Conservation (phyloP, 2,888 invertebrate genomes). For the Girardia tigrina region DNA sequence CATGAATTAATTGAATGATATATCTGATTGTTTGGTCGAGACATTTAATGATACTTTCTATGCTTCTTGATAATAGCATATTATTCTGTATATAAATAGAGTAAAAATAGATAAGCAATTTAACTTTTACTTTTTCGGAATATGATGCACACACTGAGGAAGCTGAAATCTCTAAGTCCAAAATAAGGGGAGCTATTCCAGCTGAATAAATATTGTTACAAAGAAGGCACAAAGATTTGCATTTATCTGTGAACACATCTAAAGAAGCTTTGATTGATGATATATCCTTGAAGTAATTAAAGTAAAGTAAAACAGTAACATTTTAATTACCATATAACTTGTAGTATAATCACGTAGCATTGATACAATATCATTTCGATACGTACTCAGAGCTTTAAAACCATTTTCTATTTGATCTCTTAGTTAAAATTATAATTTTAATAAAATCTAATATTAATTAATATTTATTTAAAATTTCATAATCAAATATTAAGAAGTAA, state of each 20-base stretch:
- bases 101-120: neutral
- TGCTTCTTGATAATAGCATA: neutral
- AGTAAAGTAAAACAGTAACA: neutral
- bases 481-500: too few relatives aligned
- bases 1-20: neutral
- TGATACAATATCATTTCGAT: neutral
- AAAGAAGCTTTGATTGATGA: neutral
- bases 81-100: neutral
- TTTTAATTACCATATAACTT: neutral
- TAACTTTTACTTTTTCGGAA: neutral
- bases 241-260: neutral
- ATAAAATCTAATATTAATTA: neutral
- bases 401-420: neutral
- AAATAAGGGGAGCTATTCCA: neutral
- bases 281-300: neutral
- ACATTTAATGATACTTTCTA: neutral
- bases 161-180: neutral
- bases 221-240: neutral
- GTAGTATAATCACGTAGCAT: neutral
- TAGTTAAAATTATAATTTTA: neutral
- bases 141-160: neutral
- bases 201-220: conserved; percentile 11
- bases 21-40: neutral
- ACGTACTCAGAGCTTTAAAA: neutral
- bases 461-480: too few relatives aligned